These are phyloP conservation scores for Tautogolabrus adspersus DNA, from an alignment of 2,113 vertebrate species.

Conservation along the genomic window DNA sequence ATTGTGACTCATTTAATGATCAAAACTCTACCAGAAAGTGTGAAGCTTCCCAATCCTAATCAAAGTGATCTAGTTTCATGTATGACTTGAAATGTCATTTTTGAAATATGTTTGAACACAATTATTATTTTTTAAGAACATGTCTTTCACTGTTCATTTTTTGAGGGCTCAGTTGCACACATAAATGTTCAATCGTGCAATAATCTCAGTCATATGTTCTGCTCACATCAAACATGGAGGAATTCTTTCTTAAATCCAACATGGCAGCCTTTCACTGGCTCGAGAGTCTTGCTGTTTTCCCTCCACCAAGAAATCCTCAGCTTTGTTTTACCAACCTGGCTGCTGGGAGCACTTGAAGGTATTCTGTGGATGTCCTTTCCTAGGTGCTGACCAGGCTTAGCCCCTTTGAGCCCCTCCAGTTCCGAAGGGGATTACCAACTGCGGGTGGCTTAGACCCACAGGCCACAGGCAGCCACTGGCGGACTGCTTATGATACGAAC, in stretches of 20 bases:
- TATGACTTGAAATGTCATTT: too few relatives aligned
- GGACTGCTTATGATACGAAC: conserved; percentile 22
- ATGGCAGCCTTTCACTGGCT: background rate
- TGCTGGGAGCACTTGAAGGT: conserved; percentile 39
- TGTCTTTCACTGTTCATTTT: background rate
- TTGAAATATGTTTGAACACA: background rate
- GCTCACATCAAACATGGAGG: too few relatives aligned
- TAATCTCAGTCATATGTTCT: too few relatives aligned
- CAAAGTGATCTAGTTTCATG: too few relatives aligned
- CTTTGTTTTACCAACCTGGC: conserved; percentile 12
- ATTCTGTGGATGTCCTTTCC: conserved; percentile 42
- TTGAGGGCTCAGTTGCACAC: background rate
- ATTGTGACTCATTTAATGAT: background rate
- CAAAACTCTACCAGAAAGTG: background rate
- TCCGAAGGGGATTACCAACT: conserved; percentile 72
- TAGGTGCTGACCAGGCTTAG: conserved; percentile 72
- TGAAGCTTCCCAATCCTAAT: background rate
- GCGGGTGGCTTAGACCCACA: conserved; percentile 68
- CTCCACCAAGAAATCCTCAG: background rate
- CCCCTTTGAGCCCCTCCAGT: conserved; percentile 68
- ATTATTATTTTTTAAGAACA: background rate
- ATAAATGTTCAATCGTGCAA: too few relatives aligned
- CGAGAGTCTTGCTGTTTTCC: background rate
- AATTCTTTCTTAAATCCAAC: background rate
- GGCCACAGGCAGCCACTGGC: conserved; percentile 58